These are phyloP conservation scores for Knipowitschia caucasica DNA, from an alignment of 2,797 vertebrate species.

Conservation along the genomic window DNA sequence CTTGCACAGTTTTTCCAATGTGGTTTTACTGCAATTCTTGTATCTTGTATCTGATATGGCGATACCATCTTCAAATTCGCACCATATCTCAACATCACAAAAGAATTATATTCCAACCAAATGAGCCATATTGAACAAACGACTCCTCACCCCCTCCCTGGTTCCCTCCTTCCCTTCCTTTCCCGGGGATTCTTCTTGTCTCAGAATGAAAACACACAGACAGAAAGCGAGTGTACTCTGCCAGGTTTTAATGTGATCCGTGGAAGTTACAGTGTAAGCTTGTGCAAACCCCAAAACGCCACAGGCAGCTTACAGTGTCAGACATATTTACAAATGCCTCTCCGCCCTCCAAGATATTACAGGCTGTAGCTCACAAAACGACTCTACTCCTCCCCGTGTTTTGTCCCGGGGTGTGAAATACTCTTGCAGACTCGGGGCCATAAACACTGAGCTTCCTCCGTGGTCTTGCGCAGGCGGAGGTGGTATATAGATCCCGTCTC, in stretches of 20 bases:
- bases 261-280: constrained; percentile 18
- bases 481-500: constrained; percentile 55
- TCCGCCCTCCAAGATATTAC: constrained; percentile 19
- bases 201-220: neutral
- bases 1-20: too few species aligned
- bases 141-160: neutral
- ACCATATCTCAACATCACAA: neutral
- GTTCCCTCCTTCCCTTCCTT: neutral
- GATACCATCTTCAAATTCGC: neutral
- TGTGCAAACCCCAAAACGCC: constrained; percentile 14
- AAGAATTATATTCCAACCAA: neutral
- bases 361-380: constrained; percentile 12
- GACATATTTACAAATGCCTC: constrained; percentile 45
- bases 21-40: too few species aligned
- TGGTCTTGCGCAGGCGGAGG: constrained; percentile 42
- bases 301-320: constrained; percentile 20
- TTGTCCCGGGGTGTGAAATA: constrained; percentile 15
- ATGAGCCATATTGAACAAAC: neutral
- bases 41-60: too few species aligned
- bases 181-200: neutral
- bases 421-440: constrained; percentile 17
- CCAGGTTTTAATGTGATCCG: constrained; percentile 8
- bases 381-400: constrained; percentile 3
- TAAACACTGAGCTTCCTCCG: constrained; percentile 47
- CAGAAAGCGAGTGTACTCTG: neutral